A percentile compares a stretch with the other conserved stretches of the same genome.
These are phyloP conservation scores for Proisotoma minuta DNA, from an alignment of 2,888 invertebrate species.

Conservation along the genomic window DNA sequence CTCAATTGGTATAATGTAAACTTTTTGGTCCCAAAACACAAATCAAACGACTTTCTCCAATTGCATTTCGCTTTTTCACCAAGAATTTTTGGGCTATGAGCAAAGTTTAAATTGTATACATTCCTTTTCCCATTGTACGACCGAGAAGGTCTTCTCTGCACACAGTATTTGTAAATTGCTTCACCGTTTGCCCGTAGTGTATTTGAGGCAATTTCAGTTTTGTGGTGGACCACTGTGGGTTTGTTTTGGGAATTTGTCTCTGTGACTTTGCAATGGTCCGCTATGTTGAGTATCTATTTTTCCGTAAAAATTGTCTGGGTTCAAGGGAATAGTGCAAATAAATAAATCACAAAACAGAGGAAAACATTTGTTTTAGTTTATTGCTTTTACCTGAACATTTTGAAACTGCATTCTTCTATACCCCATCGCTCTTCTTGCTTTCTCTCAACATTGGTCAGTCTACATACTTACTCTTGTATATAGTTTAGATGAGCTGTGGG, in stretches of 20 bases:
- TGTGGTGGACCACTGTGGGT: background rate
- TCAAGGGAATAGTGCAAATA: conserved; percentile 16
- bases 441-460: too few relatives aligned
- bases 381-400: conserved; percentile 11
- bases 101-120: too few relatives aligned
- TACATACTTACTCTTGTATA: too few relatives aligned
- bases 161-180: too few relatives aligned
- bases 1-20: background rate
- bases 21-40: conserved; percentile 14
- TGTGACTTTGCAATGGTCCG: background rate
- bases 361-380: conserved; percentile 12
- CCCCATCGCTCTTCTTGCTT: background rate
- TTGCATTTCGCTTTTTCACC: background rate
- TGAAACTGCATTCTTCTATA: conserved; percentile 7
- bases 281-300: conserved; percentile 5
- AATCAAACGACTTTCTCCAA: conserved; percentile 12
- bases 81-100: too few relatives aligned
- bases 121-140: too few relatives aligned
- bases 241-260: conserved; percentile 10
- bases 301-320: background rate
- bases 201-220: background rate
- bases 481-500: too few relatives aligned
- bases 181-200: background rate
- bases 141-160: too few relatives aligned
- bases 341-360: conserved; percentile 18